These are phyloP conservation scores for Poeciliopsis retropinna DNA, from an alignment of 2,113 vertebrate genomes.

Conservation along the genomic window DNA sequence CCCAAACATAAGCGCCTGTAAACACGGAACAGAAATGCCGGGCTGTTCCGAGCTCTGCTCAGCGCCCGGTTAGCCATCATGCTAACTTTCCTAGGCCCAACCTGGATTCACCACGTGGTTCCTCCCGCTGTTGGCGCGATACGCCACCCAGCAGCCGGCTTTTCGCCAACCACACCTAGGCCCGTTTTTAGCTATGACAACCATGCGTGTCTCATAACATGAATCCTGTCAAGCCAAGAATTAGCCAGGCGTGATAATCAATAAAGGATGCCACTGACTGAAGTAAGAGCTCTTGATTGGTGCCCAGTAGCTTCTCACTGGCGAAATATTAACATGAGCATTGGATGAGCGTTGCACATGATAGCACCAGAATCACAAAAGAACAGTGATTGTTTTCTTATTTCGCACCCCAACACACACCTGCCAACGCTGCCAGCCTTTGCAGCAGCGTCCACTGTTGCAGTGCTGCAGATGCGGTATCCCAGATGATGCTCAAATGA, in stretches of 20 bases:
- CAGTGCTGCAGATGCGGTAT: constrained; percentile 1
- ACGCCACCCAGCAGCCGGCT: constrained; percentile 53
- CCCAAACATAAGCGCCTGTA: background rate
- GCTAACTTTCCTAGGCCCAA: constrained; percentile 67
- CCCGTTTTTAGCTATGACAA: constrained; percentile 20
- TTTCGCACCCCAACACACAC: no score
- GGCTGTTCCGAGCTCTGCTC: no score
- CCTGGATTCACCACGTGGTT: constrained; percentile 74
- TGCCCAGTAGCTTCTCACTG: no score
- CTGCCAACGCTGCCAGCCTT: background rate
- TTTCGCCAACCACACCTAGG: constrained; percentile 61
- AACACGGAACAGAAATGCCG: no score
- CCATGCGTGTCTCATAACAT: background rate
- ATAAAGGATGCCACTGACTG: no score
- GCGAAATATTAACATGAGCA: no score
- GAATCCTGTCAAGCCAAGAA: no score
- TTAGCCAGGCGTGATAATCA: background rate
- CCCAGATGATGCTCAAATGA: background rate
- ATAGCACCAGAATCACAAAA: no score
- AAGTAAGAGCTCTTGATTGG: no score
- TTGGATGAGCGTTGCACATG: no score
- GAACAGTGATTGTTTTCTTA: no score
- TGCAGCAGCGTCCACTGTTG: constrained; percentile 1
- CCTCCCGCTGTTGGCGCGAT: constrained; percentile 57
- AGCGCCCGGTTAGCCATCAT: constrained; percentile 48